Evolutionary conservation across 2,797 vertebrate genomes (phyloP), one percentile per base, ranked within the genome.

Genomic region (Premnoplex brunnescens): DNA sequence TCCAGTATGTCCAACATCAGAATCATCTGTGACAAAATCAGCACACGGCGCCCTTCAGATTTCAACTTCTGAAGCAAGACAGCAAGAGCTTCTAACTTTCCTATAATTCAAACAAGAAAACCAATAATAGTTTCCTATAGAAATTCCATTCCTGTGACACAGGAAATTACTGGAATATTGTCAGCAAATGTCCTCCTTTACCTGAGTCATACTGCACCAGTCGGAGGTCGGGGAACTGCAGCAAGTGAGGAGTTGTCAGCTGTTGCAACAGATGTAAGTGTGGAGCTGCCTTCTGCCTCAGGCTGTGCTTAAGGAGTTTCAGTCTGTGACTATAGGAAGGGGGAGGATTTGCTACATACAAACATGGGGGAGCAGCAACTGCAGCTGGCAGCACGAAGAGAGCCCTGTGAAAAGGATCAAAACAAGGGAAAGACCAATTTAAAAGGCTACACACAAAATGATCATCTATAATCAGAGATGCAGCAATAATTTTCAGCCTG

Each of bases 171-270:
- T 23, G 2, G 46, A 41, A 34, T 56, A 41, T 41, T 51, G 36
- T 23, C 56, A 73, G 34, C 22, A 48, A 21, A 44, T 1, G 3
- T 17, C 30, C 55, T 24, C 23, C 41, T 51, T 78, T 92, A 99
- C 99, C 99, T 97, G 99, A 99, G 96, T 99, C 99, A 82, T 98
- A 99, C 96, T 99, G 99, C 95, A 99, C 98, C 75, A 99, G 97
- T 49, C 98, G 98, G 82, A 98, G 97, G 96, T 99, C 99, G 12
- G 99, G 98, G 81, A 98, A 99, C 94, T 97, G 98, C 43, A 99
- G 94, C 30, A 98, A 95, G 72, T 75, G 96, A 16, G 97, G 97
- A 21, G 98, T 92, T 1, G 98, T 97, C 55, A 98, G 92, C 44
- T 78, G 94, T 10, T 97, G 98, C 88, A 99, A 97, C 76, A 98